Percentiles rank a stretch among this genome's conserved stretches.
Evolutionary conservation across 2,113 vertebrate genomes (phyloP).

Genomic region (Fregata magnificens): DNA sequence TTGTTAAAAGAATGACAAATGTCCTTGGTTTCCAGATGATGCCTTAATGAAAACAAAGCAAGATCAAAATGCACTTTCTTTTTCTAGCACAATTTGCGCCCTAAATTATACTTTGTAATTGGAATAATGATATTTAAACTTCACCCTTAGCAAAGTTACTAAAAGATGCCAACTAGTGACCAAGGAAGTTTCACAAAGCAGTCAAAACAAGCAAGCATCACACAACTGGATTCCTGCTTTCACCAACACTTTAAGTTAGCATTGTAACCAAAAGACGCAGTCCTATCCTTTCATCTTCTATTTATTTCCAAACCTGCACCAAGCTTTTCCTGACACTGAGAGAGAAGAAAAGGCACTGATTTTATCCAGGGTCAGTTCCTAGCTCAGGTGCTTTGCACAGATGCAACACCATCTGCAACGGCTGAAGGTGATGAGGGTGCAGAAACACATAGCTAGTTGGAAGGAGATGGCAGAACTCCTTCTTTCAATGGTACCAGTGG

Average conservation of each 20-base stretch:
- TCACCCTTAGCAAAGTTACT: neutral
- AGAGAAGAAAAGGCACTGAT: neutral
- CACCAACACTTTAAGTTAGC: neutral
- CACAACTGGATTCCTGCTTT: neutral
- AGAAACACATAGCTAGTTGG: neutral
- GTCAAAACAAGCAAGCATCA: neutral
- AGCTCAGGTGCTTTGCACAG: neutral
- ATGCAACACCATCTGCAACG: neutral
- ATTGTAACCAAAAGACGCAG: neutral
- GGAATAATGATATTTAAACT: neutral
- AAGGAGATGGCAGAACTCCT: neutral
- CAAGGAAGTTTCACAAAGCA: neutral
- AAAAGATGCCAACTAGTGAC: neutral
- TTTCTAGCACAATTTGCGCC: neutral
- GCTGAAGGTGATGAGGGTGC: neutral
- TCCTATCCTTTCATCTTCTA: neutral
- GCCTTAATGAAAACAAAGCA: neutral
- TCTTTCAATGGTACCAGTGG: neutral
- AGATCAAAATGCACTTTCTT: neutral
- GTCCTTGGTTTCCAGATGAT: neutral
- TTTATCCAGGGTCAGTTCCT: neutral
- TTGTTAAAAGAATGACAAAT: neutral
- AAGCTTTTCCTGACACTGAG: neutral
- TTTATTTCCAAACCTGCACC: neutral
- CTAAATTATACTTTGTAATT: neutral